A percentile compares a stretch with the other conserved stretches of the same genome.
Evolutionary conservation across 2,888 invertebrate species (phyloP).

Genomic region (Meiosimyza platycephala): DNA sequence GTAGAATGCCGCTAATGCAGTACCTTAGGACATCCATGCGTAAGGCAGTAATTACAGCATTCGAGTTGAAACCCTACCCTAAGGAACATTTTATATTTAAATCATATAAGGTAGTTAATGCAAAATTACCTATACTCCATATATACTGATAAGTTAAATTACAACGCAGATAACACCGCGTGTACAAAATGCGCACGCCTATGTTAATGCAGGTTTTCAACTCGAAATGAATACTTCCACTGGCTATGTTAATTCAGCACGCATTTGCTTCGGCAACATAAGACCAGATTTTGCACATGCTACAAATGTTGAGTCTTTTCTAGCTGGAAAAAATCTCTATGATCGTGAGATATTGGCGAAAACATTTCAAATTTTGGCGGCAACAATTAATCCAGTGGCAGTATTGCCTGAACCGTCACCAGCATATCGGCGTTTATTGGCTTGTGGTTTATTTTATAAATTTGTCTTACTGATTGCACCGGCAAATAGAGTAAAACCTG

Average conservation of each 20-base stretch:
- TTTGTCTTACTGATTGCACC: conserved; percentile 71
- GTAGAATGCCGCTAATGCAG: not conserved
- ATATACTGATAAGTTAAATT: not conserved
- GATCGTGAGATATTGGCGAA: conserved; percentile 67
- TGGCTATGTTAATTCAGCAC: conserved; percentile 62
- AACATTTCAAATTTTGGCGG: conserved; percentile 7
- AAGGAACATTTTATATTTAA: not conserved
- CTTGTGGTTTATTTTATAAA: conserved; percentile 81
- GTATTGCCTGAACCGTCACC: conserved; percentile 75
- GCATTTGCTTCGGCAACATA: conserved; percentile 75
- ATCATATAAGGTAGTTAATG: not conserved
- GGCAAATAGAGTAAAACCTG: conserved; percentile 68
- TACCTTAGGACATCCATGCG: not conserved
- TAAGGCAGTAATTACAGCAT: not conserved
- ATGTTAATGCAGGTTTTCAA: conserved; percentile 78
- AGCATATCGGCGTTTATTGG: conserved; percentile 74
- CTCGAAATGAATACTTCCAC: conserved; percentile 69
- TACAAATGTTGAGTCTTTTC: conserved; percentile 68
- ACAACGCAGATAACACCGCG: conserved; percentile 73
- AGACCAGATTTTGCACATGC: conserved; percentile 70
- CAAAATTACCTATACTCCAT: not conserved
- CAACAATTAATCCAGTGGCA: conserved; percentile 72
- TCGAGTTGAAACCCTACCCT: not conserved
- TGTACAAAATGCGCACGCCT: conserved; percentile 79
- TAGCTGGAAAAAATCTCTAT: conserved; percentile 67